A percentile compares a stretch with the other conserved stretches of the same genome.
These are phyloP conservation scores for Pharmacophagus antenor DNA, from an alignment of 2,888 invertebrate species.

Conservation along the genomic window DNA sequence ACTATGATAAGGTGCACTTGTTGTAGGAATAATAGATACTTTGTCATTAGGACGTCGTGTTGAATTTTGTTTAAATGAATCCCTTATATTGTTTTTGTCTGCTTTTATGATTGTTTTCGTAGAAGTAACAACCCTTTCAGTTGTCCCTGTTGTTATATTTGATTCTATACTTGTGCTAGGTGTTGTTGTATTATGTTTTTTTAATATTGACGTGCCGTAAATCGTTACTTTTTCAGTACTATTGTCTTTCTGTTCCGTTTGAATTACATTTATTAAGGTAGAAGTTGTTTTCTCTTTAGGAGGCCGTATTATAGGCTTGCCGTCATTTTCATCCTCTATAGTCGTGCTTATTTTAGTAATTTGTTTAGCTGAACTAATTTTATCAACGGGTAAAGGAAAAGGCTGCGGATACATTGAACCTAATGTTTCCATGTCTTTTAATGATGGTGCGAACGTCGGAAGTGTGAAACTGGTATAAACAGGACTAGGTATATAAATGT, in stretches of 20 bases:
- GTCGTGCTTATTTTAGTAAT: constrained; percentile 43
- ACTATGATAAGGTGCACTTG: constrained; percentile 63
- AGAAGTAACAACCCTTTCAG: constrained; percentile 6
- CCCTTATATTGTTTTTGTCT: constrained; percentile 31
- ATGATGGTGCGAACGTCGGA: constrained; percentile 82
- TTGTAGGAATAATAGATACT: constrained; percentile 71
- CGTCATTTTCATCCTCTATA: constrained; percentile 57
- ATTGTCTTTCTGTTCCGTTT: constrained; percentile 58
- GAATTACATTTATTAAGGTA: constrained; percentile 63
- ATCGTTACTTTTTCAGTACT: constrained; percentile 66
- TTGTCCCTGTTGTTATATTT: constrained; percentile 36
- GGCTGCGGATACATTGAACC: constrained; percentile 83
- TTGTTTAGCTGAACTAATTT: constrained; percentile 77
- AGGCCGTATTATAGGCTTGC: constrained; percentile 67
- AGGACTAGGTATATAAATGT: constrained; percentile 68
- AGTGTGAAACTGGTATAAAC: constrained; percentile 85
- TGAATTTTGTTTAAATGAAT: constrained; percentile 52
- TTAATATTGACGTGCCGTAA: constrained; percentile 72
- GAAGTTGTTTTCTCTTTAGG: constrained; percentile 76
- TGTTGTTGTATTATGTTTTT: constrained; percentile 50
- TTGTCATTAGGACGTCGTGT: constrained; percentile 72
- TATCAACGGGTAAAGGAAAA: constrained; percentile 85
- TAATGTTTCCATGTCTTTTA: constrained; percentile 82
- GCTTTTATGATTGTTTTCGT: background rate
- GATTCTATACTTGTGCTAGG: constrained; percentile 35